These are phyloP conservation scores for Triplophysa bombifrons DNA, from an alignment of 2,797 vertebrate species.

Conservation along the genomic window DNA sequence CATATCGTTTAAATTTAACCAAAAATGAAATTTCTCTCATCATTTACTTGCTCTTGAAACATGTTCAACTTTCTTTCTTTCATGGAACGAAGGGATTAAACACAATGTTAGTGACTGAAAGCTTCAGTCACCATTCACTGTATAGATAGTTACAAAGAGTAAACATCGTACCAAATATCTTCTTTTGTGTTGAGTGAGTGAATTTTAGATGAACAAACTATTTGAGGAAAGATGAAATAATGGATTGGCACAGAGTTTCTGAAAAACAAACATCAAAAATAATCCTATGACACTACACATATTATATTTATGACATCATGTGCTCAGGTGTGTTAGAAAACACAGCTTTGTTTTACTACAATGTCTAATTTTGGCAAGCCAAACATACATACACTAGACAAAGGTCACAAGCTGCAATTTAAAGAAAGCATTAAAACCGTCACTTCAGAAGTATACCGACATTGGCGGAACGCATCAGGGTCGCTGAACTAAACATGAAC, in stretches of 20 bases:
- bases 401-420: neutral
- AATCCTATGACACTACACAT: neutral
- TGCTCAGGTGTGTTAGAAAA: neutral
- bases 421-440: neutral
- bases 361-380: neutral
- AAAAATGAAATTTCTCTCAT: neutral
- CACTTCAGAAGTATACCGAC: neutral
- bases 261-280: too few species aligned
- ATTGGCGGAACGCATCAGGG: neutral
- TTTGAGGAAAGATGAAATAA: too few species aligned
- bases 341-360: neutral
- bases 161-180: neutral
- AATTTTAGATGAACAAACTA: neutral
- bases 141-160: neutral
- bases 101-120: neutral
- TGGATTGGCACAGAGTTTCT: too few species aligned
- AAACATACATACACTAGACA: neutral
- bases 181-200: neutral
- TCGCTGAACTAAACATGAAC: constrained; percentile 18
- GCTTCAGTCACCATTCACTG: neutral
- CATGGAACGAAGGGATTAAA: neutral
- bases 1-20: neutral
- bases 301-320: neutral
- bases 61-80: neutral
- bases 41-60: neutral